Conservation (phyloP, 2,113 vertebrate species). For the Semnornis frantzii region DNA sequence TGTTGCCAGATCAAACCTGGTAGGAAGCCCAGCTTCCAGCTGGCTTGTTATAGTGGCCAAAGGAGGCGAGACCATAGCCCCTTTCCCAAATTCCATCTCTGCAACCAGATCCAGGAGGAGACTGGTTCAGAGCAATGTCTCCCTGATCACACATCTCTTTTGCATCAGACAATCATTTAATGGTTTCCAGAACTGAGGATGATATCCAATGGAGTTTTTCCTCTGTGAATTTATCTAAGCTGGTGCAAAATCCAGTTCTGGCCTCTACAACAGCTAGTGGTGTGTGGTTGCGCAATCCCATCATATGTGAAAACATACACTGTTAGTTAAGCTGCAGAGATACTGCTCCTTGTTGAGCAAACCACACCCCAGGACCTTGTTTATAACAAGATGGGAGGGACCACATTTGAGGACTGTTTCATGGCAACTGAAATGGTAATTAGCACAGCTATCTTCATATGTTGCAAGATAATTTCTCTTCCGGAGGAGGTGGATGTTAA, state of each 20-base stretch:
- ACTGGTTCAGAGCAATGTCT: neutral
- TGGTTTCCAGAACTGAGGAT: neutral
- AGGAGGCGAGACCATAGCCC: neutral
- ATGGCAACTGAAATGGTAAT: slow-evolving; percentile 44
- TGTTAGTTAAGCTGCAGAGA: neutral
- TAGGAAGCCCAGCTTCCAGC: neutral
- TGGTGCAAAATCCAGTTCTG: neutral
- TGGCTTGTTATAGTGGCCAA: neutral
- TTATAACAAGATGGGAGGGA: neutral
- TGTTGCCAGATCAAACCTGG: neutral
- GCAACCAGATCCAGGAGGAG: neutral
- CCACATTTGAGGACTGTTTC: slow-evolving; percentile 10
- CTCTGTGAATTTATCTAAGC: neutral
- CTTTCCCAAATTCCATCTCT: neutral
- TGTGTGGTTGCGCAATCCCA: neutral
- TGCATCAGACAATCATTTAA: neutral
- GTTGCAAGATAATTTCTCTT: slow-evolving; percentile 41
- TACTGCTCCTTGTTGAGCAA: neutral
- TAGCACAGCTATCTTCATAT: slow-evolving; percentile 7
- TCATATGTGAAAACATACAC: accelerated
- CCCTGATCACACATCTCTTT: neutral
- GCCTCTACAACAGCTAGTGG: neutral
- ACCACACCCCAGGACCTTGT: slow-evolving; percentile 12
- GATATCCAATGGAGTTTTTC: neutral
- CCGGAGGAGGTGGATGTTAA: neutral